Conservation (phyloP, 2,113 vertebrate genomes). For the Caranx melampygus region DNA sequence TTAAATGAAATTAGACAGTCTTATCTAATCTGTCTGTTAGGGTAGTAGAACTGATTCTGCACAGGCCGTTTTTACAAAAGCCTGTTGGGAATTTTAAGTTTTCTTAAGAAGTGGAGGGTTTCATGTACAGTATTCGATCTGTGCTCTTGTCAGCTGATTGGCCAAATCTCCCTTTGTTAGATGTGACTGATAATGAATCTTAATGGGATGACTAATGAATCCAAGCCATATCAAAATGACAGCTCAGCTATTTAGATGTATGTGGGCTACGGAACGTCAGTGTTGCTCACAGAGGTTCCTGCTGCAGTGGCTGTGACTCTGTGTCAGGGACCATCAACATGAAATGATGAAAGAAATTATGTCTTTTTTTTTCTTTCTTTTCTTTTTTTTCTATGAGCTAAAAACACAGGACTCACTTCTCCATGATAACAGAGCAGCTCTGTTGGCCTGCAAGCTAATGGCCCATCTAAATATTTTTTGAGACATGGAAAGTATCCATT, state of each 20-base stretch:
- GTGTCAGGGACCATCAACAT: not conserved
- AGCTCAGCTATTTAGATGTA: not conserved
- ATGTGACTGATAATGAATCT: not conserved
- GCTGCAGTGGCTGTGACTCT: not conserved
- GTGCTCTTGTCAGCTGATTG: constrained; percentile 3
- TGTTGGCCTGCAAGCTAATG: not conserved
- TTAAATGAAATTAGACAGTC: not conserved
- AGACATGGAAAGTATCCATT: not conserved
- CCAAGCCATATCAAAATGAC: constrained; percentile 38
- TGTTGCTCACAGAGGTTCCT: not conserved
- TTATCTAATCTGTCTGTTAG: not conserved
- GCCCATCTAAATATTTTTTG: constrained; percentile 1
- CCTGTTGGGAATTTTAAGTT: not conserved
- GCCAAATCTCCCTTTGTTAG: not conserved
- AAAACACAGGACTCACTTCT: not conserved
- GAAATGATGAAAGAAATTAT: constrained; percentile 31
- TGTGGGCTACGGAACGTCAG: not conserved
- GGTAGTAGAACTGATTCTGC: not conserved
- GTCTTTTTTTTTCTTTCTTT: not conserved
- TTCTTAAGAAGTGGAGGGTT: not conserved
- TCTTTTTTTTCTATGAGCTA: too few species aligned
- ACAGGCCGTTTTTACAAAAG: not conserved
- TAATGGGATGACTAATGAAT: constrained; percentile 15
- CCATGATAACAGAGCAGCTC: not conserved
- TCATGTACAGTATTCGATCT: not conserved